Conservation (phyloP, 2,888 invertebrate genomes). For the Pardosa pseudoannulata region DNA sequence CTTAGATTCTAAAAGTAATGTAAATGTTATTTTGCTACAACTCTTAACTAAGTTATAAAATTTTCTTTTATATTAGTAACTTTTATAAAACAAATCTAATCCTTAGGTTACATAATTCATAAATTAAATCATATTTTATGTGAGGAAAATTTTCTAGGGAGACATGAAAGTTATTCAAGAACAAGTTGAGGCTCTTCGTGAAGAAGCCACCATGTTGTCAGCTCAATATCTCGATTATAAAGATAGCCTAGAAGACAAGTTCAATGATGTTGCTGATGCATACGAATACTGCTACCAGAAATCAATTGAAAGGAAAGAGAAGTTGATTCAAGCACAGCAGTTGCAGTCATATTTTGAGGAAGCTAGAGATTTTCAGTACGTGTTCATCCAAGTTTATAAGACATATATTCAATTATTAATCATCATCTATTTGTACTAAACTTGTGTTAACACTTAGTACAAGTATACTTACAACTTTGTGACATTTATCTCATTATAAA, state of each 20-base stretch:
- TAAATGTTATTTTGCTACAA: too few species aligned
- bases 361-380: conserved; percentile 88
- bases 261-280: conserved; percentile 84
- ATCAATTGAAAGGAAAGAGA: conserved; percentile 86
- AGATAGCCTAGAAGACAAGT: conserved; percentile 94
- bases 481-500: too few species aligned
- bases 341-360: conserved; percentile 96
- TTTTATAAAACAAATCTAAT: too few species aligned
- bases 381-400: neutral
- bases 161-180: conserved; percentile 93
- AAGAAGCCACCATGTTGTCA: conserved; percentile 85
- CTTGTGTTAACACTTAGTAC: too few species aligned
- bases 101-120: too few species aligned
- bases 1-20: too few species aligned
- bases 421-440: too few species aligned
- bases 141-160: conserved; percentile 80
- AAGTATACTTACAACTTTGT: too few species aligned
- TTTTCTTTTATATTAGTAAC: too few species aligned
- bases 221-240: conserved; percentile 94
- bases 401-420: too few species aligned
- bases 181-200: conserved; percentile 82
- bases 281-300: conserved; percentile 88
- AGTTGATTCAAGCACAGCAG: conserved; percentile 92
- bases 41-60: too few species aligned
- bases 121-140: too few species aligned